Conservation (phyloP, 1,140 invertebrate species). For the Neodiprion pinetum region DNA sequence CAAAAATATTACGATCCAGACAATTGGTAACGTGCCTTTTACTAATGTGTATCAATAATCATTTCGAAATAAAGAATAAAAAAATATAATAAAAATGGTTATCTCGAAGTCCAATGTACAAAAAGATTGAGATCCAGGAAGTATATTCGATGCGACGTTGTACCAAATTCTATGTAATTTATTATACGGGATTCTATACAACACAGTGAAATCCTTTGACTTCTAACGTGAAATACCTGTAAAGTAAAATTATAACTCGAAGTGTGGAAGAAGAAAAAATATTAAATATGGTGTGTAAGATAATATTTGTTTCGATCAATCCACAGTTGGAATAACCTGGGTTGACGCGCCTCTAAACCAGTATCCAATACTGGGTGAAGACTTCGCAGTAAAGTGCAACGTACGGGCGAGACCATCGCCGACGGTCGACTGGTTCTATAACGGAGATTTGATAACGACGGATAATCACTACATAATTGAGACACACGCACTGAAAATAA, state of each 20-base stretch:
- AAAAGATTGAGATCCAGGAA: background rate
- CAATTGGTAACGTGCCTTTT: conserved; percentile 69
- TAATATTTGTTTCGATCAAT: conserved; percentile 20
- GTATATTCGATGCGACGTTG: too few relatives aligned
- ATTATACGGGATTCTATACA: background rate
- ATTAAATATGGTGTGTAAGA: conserved; percentile 18
- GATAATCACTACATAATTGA: conserved; percentile 77
- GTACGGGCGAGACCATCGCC: conserved; percentile 86
- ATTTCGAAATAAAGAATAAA: background rate
- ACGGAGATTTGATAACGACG: conserved; percentile 70
- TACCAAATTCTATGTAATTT: too few relatives aligned
- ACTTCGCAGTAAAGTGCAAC: conserved; percentile 82
- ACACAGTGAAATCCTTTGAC: too few relatives aligned
- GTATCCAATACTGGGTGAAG: conserved; percentile 76
- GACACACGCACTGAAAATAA: conserved; percentile 78
- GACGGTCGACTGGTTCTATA: conserved; percentile 82
- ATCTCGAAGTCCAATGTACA: background rate
- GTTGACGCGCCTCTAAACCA: conserved; percentile 85
- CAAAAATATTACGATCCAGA: conserved; percentile 73
- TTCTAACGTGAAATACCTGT: too few relatives aligned
- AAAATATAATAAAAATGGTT: background rate
- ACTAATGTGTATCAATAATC: conserved; percentile 30
- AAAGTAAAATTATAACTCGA: conserved; percentile 19
- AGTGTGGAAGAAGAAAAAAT: conserved; percentile 14
- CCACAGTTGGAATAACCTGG: conserved; percentile 82